Evolutionary conservation across 1,140 invertebrate genomes (phyloP).

Genomic region (Papilio xuthus): DNA sequence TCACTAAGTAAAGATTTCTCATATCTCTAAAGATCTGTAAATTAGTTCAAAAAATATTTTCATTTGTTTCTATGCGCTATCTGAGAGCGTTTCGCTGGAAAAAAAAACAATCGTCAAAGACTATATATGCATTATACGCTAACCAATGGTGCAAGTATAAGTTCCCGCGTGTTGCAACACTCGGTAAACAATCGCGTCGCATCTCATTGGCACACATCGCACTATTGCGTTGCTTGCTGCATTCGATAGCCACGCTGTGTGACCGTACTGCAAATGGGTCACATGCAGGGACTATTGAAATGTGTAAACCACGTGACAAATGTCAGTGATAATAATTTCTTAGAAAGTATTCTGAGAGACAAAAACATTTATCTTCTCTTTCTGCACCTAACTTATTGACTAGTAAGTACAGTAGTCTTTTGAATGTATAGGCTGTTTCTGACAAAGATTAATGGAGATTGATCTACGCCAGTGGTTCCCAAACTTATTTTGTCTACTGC

Average conservation of each 20-base stretch:
- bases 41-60: too few relatives aligned
- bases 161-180: conserved; percentile 35
- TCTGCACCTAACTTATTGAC: not conserved
- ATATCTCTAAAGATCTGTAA: too few relatives aligned
- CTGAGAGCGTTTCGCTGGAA: not conserved
- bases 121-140: not conserved
- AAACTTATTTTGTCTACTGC: too few relatives aligned
- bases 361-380: not conserved
- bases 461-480: too few relatives aligned
- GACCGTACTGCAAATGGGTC: not conserved
- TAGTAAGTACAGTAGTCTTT: too few relatives aligned
- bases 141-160: conserved; percentile 22
- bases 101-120: not conserved
- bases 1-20: too few relatives aligned
- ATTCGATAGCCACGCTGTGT: not conserved
- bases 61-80: too few relatives aligned
- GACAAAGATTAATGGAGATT: too few relatives aligned
- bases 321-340: not conserved
- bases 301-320: not conserved
- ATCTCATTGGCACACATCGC: conserved; percentile 42
- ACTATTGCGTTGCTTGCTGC: not conserved
- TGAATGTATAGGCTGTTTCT: too few relatives aligned
- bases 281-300: not conserved
- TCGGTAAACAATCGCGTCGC: conserved; percentile 39
- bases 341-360: not conserved